Percentiles rank a stretch among this genome's conserved stretches.
These are phyloP conservation scores for Ischnura elegans DNA, from an alignment of 2,888 invertebrate genomes.

Conservation along the genomic window DNA sequence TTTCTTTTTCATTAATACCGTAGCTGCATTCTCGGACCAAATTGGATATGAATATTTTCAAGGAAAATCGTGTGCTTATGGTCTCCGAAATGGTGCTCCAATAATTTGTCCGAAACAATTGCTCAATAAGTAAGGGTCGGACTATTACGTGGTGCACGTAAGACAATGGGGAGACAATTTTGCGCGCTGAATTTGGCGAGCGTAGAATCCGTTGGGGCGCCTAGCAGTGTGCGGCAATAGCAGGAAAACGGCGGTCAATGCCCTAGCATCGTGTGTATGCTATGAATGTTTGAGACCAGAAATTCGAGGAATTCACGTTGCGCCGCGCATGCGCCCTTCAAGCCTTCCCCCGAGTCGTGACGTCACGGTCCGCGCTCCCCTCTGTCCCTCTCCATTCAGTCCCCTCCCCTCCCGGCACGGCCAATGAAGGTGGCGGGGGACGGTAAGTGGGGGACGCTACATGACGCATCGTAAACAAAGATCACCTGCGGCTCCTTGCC, in stretches of 20 bases:
- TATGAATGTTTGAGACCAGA: conserved; percentile 7
- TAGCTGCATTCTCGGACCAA: too few species aligned
- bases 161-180: too few species aligned
- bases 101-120: too few species aligned
- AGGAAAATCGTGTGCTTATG: too few species aligned
- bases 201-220: neutral
- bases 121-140: too few species aligned
- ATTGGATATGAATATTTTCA: too few species aligned
- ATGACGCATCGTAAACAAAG: conserved; percentile 8
- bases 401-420: neutral
- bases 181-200: neutral
- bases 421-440: neutral
- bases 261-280: conserved; percentile 12
- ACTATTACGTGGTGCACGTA: too few species aligned
- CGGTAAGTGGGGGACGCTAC: neutral
- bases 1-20: too few species aligned
- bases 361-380: neutral
- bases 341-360: neutral
- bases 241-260: neutral
- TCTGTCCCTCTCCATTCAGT: neutral
- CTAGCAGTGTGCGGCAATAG: neutral
- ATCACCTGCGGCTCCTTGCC: neutral
- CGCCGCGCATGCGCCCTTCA: neutral
- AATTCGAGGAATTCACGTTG: neutral
- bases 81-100: too few species aligned